phyloP scores from a whole-genome alignment of 2,113 vertebrate species.

The Xiphorhynchus elegans region DNA sequence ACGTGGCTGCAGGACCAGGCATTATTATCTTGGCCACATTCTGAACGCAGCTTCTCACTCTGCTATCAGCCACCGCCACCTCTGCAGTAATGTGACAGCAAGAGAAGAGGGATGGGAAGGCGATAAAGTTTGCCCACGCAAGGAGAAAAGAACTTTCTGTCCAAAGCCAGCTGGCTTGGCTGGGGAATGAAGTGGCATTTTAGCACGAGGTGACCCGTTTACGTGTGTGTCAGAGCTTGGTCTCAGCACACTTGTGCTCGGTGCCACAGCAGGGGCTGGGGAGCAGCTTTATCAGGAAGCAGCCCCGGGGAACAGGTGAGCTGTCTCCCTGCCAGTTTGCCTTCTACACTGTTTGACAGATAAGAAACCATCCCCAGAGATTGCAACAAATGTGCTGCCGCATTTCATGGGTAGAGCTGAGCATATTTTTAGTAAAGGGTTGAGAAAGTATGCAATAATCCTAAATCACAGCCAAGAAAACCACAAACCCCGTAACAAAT shows the following conservation, averaged over 20 bases:
- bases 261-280: constrained; percentile 72
- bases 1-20: constrained; percentile 27
- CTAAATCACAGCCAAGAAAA: constrained; percentile 59
- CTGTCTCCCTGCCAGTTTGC: constrained; percentile 49
- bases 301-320: constrained; percentile 82
- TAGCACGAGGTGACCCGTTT: constrained; percentile 16
- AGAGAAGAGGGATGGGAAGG: constrained; percentile 72
- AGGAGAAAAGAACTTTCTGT: constrained; percentile 73
- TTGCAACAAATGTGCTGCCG: constrained; percentile 58
- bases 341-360: constrained; percentile 61
- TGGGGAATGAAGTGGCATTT: constrained; percentile 65
- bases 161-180: constrained; percentile 83
- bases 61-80: constrained; percentile 69
- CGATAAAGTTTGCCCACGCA: constrained; percentile 78
- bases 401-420: constrained; percentile 49
- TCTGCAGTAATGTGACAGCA: constrained; percentile 79
- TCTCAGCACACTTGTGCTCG: constrained; percentile 22
- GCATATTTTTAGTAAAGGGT: constrained; percentile 49
- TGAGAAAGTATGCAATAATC: constrained; percentile 51
- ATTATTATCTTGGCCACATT: constrained; percentile 73
- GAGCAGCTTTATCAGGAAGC: constrained; percentile 56
- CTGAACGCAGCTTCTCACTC: constrained; percentile 79
- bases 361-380: constrained; percentile 61
- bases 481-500: constrained; percentile 8
- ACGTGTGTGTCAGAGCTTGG: neutral